Evolutionary conservation across 2,797 vertebrate genomes (phyloP).

Genomic region (Chaenodraco wilsoni): DNA sequence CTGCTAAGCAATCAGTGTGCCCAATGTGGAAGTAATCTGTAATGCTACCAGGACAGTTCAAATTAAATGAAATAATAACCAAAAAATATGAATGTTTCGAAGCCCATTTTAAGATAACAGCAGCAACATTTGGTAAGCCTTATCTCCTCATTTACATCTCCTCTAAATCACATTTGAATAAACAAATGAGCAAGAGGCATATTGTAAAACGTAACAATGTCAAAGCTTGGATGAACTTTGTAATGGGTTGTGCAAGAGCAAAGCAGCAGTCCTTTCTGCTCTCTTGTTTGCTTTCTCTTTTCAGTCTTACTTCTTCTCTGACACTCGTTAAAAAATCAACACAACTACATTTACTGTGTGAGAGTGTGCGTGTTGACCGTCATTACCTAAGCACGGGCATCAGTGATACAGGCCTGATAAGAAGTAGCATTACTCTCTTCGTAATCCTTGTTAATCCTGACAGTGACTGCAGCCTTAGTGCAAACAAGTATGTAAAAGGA

Average conservation of each 20-base stretch:
- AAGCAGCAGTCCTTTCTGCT: neutral
- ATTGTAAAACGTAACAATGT: constrained; percentile 31
- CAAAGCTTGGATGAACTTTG: constrained; percentile 12
- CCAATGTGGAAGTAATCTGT: neutral
- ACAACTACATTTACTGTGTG: constrained; percentile 29
- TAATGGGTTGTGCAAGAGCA: neutral
- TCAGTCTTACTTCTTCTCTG: neutral
- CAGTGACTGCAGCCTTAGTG: constrained; percentile 54
- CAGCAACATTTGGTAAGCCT: constrained; percentile 55
- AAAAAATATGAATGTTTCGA: neutral
- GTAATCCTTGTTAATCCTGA: constrained; percentile 84
- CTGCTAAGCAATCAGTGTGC: neutral
- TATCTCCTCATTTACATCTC: constrained; percentile 36
- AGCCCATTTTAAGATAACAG: constrained; percentile 47
- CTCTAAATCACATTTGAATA: constrained; percentile 25
- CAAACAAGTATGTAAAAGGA: constrained; percentile 51
- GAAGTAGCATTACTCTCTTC: constrained; percentile 75
- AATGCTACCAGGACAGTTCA: neutral
- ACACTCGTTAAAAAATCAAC: constrained; percentile 2
- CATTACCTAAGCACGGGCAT: constrained; percentile 45
- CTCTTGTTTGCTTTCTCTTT: constrained; percentile 10
- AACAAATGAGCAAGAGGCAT: constrained; percentile 12
- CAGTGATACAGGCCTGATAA: constrained; percentile 70
- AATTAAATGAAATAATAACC: constrained; percentile 4
- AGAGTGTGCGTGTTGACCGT: constrained; percentile 24